A percentile compares a stretch with the other conserved stretches of the same genome.
phyloP scores from a whole-genome alignment of 2,797 vertebrate genomes.

The Borostomias antarcticus region DNA sequence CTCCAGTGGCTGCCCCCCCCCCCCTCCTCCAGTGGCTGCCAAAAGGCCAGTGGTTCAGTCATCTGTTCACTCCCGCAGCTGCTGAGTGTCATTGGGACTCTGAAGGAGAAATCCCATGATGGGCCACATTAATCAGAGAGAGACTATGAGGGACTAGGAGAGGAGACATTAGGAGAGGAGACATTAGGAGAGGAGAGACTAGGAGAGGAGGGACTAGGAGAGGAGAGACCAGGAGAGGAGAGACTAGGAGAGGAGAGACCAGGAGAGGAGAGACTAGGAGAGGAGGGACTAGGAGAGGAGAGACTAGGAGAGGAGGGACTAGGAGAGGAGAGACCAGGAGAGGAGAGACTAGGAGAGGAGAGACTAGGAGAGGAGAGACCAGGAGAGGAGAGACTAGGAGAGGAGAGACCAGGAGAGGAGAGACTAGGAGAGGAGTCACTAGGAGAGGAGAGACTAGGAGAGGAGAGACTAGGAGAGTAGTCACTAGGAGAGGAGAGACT shows the following conservation, averaged over 20 bases:
- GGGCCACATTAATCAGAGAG: constrained; percentile 74
- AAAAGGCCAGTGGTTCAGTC: constrained; percentile 79
- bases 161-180: constrained; percentile 56
- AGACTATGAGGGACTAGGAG: constrained; percentile 62
- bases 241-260: constrained; percentile 55
- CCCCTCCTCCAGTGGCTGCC: constrained; percentile 70
- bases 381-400: constrained; percentile 56
- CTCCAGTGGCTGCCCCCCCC: no score
- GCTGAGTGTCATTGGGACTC: constrained; percentile 73
- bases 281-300: constrained; percentile 55
- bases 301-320: constrained; percentile 64
- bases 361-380: constrained; percentile 53
- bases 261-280: constrained; percentile 56
- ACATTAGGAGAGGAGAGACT: no score
- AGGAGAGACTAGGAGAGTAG: constrained; percentile 57
- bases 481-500: constrained; percentile 54
- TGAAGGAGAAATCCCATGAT: constrained; percentile 76
- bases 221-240: constrained; percentile 56
- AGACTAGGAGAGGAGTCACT: constrained; percentile 55
- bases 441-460: constrained; percentile 63
- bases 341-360: constrained; percentile 67
- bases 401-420: constrained; percentile 56
- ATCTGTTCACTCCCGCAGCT: constrained; percentile 77
- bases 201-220: constrained; percentile 56
- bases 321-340: constrained; percentile 55